Evolutionary conservation across 2,888 invertebrate genomes (phyloP).

Genomic region (Coenonympha arcania): DNA sequence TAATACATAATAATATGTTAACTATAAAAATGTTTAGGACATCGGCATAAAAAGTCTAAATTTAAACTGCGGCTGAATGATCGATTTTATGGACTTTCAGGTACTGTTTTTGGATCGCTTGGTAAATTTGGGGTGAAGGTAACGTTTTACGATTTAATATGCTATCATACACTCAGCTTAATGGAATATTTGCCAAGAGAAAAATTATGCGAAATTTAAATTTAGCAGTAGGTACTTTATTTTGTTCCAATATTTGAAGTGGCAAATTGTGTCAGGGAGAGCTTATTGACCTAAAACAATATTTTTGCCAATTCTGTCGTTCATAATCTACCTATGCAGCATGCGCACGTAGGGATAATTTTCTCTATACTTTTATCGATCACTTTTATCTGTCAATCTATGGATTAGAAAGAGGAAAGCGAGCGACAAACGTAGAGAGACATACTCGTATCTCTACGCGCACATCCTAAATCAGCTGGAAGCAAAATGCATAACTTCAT

Average conservation of each 20-base stretch:
- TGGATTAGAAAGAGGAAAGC: too few species aligned
- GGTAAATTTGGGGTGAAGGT: conserved; percentile 14
- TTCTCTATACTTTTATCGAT: too few species aligned
- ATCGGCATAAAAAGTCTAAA: conserved; percentile 8
- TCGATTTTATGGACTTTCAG: conserved; percentile 16
- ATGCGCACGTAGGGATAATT: too few species aligned
- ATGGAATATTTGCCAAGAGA: conserved; percentile 9
- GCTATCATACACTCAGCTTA: conserved; percentile 11
- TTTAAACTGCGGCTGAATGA: conserved; percentile 8
- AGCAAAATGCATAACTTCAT: too few species aligned
- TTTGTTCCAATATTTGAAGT: neutral
- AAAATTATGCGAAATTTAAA: conserved; percentile 4
- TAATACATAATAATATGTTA: too few species aligned
- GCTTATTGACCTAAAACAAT: neutral
- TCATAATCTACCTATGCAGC: too few species aligned
- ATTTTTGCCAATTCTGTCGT: too few species aligned
- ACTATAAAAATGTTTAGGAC: neutral
- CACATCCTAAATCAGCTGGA: too few species aligned
- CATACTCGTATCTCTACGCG: too few species aligned
- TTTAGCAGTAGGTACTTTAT: neutral
- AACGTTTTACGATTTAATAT: conserved; percentile 20
- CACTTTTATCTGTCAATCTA: too few species aligned
- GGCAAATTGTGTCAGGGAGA: neutral
- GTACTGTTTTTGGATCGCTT: conserved; percentile 8
- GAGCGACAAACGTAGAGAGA: too few species aligned